Evolutionary conservation across 2,888 invertebrate species (phyloP), one percentile per base, ranked within the genome.

Genomic region (Lepidocyrtoides sp.): DNA sequence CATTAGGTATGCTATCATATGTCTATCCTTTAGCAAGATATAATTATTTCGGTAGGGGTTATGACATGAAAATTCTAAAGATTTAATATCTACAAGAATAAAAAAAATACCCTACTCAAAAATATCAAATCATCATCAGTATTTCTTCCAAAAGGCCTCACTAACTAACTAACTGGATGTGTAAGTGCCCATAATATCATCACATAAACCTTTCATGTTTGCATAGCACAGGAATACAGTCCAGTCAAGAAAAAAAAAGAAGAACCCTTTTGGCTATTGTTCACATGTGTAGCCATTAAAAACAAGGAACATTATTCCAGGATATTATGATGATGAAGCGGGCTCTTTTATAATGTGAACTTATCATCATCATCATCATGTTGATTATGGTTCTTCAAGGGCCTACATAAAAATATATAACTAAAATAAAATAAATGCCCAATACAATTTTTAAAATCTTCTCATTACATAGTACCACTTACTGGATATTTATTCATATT

Each of bases 31-130:
- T 66, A 26, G 69, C 17, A 89, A 91, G 85, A 91, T 91, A 91
- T 91, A 91, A 91, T 91, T 91, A 91, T 91, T 91, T 85, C 90
- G 85, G 90, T 57, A 79, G 85, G 90, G 90, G 90, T 91, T 91
- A 91, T 81, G 85, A 84, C 77, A 90, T 85, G 81, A 63, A 84
- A 84, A 63, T 81, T 5, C 12, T 60, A 14, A 85, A 85, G 69
- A 85, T 85, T 91, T 91, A 85, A 85, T 91, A 84, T 63, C 51
- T 60, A 83, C 83, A 72, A 83, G 63, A 82, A 89, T 82, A 88
- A 88, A 89, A 89, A 63, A 83, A n/a, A n/a, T n/a, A 17, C 63
- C 84, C 44, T 66, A n/a, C 57, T 83, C 60, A 57, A 82, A 41
- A 83, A 60, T 23, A 54, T 8, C 14, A 79, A 2, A 85, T 44